These are phyloP conservation scores for Drosophila phalerata DNA, from an alignment of 2,888 invertebrate species.

Conservation along the genomic window DNA sequence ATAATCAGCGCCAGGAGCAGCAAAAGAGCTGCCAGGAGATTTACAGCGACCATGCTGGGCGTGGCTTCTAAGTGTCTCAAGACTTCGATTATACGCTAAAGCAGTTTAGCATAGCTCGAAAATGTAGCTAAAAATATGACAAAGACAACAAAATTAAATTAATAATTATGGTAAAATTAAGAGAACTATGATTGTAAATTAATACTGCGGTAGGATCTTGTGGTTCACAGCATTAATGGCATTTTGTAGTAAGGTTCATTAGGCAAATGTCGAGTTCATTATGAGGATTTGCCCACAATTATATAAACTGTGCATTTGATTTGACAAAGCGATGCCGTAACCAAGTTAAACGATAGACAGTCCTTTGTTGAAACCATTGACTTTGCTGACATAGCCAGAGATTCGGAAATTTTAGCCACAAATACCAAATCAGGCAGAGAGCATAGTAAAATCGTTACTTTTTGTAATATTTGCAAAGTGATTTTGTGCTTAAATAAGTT, in stretches of 20 bases:
- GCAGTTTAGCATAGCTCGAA: slow-evolving; percentile 23
- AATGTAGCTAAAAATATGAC: slow-evolving; percentile 30
- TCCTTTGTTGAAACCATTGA: slow-evolving; percentile 1
- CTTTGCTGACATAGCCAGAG: slow-evolving; percentile 49
- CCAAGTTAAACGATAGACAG: background rate
- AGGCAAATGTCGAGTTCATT: slow-evolving; percentile 26
- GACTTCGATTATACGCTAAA: background rate
- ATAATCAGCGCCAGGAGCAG: slow-evolving; percentile 58
- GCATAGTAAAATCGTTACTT: slow-evolving; percentile 12
- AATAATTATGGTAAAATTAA: background rate
- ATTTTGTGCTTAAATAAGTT: slow-evolving; percentile 59
- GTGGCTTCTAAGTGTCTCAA: slow-evolving; percentile 20
- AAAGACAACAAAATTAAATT: background rate
- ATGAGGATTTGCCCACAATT: slow-evolving; percentile 38
- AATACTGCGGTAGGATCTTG: slow-evolving; percentile 20
- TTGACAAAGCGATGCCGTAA: slow-evolving; percentile 29
- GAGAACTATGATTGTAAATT: slow-evolving; percentile 35
- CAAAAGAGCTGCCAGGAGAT: slow-evolving; percentile 28
- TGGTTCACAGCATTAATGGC: background rate
- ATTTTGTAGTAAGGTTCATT: slow-evolving; percentile 29
- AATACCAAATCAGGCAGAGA: slow-evolving; percentile 2
- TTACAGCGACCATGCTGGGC: slow-evolving; percentile 65
- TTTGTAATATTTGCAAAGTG: slow-evolving; percentile 58
- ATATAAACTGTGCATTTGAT: slow-evolving; percentile 41
- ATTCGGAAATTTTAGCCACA: background rate